Evolutionary conservation across 2,797 vertebrate species (phyloP).

Genomic region (Eptatretus atami): DNA sequence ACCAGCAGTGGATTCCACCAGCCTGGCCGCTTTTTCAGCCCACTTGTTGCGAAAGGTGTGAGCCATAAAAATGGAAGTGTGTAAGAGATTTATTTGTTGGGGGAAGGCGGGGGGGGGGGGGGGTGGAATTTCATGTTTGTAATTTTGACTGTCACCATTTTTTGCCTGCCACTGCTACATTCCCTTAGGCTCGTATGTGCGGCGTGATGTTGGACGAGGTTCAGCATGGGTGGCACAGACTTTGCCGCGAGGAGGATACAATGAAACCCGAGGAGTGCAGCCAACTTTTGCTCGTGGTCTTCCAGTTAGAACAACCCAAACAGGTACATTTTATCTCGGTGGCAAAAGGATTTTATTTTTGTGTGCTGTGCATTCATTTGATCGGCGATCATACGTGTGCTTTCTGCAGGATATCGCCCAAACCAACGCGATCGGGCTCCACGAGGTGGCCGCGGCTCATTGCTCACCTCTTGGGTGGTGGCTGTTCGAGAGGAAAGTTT

Average conservation of each 20-base stretch:
- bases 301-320: conserved; percentile 10
- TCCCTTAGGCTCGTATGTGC: conserved; percentile 51
- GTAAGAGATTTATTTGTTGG: conserved; percentile 7
- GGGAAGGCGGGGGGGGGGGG: no score
- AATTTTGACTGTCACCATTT: not conserved
- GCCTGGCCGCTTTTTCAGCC: conserved; percentile 87
- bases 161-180: conserved; percentile 7
- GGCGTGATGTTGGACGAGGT: conserved; percentile 62
- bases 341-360: not conserved
- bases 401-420: conserved; percentile 42
- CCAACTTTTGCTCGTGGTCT: conserved; percentile 75
- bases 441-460: conserved; percentile 61
- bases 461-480: conserved; percentile 32
- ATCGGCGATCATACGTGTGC: not conserved
- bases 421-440: conserved; percentile 59
- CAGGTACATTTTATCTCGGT: not conserved
- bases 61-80: conserved; percentile 14
- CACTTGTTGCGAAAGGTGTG: conserved; percentile 62
- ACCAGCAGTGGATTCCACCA: conserved; percentile 32
- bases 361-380: not conserved
- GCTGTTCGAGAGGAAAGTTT: conserved; percentile 73
- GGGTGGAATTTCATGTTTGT: not conserved
- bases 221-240: conserved; percentile 68
- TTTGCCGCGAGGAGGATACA: conserved; percentile 61
- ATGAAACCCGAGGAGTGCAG: conserved; percentile 69